Evolutionary conservation across 2,113 vertebrate genomes (phyloP), one percentile per base, ranked within the genome.

Genomic region (Aphelocoma coerulescens): DNA sequence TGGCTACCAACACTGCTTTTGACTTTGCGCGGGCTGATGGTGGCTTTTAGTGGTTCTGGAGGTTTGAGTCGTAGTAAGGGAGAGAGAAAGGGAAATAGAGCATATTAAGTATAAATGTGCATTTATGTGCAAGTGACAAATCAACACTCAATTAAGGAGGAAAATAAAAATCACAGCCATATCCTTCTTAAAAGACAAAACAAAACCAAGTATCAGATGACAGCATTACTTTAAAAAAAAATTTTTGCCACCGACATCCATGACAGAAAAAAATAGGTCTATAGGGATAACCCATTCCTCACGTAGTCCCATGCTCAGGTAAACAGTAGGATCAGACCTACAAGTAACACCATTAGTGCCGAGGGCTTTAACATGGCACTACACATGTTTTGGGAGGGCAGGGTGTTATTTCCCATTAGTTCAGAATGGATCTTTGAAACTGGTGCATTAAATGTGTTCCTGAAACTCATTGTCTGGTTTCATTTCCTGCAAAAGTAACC

Each of bases 1-100:
- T 99, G 99, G 97, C 99, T 99, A 10, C 99, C 99, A 91, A 99
- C 99, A 1, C 99, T 99, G 97, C 99, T 99, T 90, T 99, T 99
- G 88, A 99, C 99, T 97, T 99, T 99, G 90, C 99, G 98, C 19
- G 99, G 99, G 91, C 98, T 99, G 94, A 99, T 98, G 71, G 99
- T 98, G 24, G 98, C 99, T 97, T 99, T 99, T 95, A 99, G 97
- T n/a, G 98, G 99, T 95, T 99, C 99, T 99, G 93, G 51, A 88
- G 88, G 83, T 93, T 91, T 30, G 86, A 35, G 76, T 48, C 0
- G 32, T 57, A 91, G 68, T 11, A 35, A 87, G 21, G 23, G 27
- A 44, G 51, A 57, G 14, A 32, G 67, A 78, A 94, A 77, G 3
- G 11, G 35, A 61, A 69, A 83, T 3, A 54, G 58, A 68, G 48